Conservation (phyloP, 2,113 vertebrate genomes). For the Oncorhynchus mykiss region DNA sequence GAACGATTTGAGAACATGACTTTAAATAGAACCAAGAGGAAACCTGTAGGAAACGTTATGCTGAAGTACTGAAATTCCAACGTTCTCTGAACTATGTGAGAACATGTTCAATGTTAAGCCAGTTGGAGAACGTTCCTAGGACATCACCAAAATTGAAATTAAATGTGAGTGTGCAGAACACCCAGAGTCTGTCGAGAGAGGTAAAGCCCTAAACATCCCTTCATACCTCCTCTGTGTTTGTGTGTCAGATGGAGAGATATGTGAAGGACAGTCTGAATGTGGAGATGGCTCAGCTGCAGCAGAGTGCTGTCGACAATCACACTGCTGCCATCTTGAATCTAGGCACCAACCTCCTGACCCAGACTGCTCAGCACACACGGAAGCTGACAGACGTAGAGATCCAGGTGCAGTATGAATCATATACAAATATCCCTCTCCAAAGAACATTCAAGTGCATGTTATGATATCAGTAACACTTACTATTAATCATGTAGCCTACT, state of each 20-base stretch:
- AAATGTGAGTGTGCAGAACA: no score
- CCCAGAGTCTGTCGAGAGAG: no score
- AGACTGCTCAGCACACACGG: constrained; percentile 83
- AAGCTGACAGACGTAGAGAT: constrained; percentile 86
- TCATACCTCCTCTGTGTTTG: background rate
- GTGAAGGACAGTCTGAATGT: constrained; percentile 85
- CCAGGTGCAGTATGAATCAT: constrained; percentile 69
- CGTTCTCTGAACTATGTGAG: no score
- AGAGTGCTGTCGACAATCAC: constrained; percentile 83
- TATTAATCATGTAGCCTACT: no score
- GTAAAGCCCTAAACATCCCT: background rate
- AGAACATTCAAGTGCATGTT: background rate
- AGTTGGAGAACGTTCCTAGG: no score
- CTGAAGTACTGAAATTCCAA: no score
- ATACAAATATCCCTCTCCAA: background rate
- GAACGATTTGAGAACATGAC: no score
- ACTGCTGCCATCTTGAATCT: constrained; percentile 84
- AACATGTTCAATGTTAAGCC: no score
- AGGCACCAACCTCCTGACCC: constrained; percentile 81
- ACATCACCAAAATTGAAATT: no score
- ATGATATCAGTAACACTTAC: background rate
- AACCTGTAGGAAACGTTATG: no score
- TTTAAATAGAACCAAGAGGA: no score
- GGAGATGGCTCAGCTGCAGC: constrained; percentile 82
- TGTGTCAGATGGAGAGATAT: constrained; percentile 81